These are phyloP conservation scores for Trogon melanurus DNA, from an alignment of 2,113 vertebrate genomes.

Conservation along the genomic window DNA sequence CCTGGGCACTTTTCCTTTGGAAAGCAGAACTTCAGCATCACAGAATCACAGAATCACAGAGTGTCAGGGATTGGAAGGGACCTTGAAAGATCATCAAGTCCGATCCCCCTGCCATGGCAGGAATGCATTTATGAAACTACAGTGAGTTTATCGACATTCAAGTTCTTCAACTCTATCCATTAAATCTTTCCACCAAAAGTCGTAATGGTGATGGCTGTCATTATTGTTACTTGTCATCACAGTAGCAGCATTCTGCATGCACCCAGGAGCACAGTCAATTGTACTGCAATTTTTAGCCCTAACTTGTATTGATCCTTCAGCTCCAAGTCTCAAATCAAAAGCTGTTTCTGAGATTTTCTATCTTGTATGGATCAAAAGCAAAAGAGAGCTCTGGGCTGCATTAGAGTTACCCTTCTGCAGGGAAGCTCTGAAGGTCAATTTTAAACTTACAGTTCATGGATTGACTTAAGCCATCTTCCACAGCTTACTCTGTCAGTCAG, in stretches of 20 bases:
- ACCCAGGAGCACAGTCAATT: not conserved
- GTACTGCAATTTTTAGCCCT: not conserved
- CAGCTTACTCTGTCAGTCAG: not conserved
- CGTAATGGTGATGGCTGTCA: slow-evolving; percentile 12
- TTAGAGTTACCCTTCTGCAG: not conserved
- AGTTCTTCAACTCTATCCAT: not conserved
- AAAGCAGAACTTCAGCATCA: no score
- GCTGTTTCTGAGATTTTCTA: not conserved
- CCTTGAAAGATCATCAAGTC: no score
- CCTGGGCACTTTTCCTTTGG: no score
- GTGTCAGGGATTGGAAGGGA: no score
- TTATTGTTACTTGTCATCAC: slow-evolving; percentile 11
- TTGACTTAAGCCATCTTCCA: not conserved
- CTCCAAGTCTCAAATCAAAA: not conserved
- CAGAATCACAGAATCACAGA: no score
- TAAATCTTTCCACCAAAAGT: slow-evolving; percentile 22
- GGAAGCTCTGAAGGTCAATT: not conserved
- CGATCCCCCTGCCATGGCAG: no score
- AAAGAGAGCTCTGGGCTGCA: not conserved
- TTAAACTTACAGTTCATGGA: not conserved
- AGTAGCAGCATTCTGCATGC: not conserved
- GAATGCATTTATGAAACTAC: not conserved
- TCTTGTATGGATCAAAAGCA: not conserved
- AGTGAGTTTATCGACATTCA: not conserved
- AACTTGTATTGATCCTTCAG: not conserved